Percentiles rank a stretch among this genome's conserved stretches.
phyloP scores from a whole-genome alignment of 2,797 vertebrate genomes.

The Pseudocheirus occidentalis region DNA sequence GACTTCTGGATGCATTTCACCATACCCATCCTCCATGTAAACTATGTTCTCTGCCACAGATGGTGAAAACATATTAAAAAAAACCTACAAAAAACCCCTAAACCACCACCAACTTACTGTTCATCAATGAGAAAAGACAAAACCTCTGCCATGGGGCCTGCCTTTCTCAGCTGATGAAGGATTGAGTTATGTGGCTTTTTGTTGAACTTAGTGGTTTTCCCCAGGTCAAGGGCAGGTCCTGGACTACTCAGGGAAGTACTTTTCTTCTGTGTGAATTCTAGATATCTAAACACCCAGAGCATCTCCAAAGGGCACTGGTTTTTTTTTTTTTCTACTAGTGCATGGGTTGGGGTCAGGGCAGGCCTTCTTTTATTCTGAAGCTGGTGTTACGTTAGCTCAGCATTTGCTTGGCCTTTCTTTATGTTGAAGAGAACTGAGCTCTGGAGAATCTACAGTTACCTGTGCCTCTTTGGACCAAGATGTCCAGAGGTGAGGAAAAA shows the following conservation, averaged over 20 bases:
- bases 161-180: conserved; percentile 32
- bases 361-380: conserved; percentile 35
- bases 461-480: neutral
- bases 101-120: neutral
- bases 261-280: conserved; percentile 56
- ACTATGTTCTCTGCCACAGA: neutral
- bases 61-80: neutral
- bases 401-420: conserved; percentile 48
- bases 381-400: neutral
- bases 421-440: conserved; percentile 46
- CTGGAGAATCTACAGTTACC: conserved; percentile 15
- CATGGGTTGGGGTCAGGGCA: conserved; percentile 2
- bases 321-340: conserved; percentile 51
- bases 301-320: conserved; percentile 50
- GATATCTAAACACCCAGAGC: neutral
- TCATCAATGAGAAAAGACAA: neutral
- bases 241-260: neutral
- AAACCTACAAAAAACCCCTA: neutral
- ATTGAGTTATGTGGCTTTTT: neutral
- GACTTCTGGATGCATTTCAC: neutral
- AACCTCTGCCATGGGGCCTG: neutral
- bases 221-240: conserved; percentile 40
- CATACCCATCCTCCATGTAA: too few species aligned
- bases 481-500: conserved; percentile 19
- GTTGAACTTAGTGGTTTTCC: conserved; percentile 59